phyloP scores from a whole-genome alignment of 30 jellyfish, hydroid and myxozoan species.

The Mastigias papua region DNA sequence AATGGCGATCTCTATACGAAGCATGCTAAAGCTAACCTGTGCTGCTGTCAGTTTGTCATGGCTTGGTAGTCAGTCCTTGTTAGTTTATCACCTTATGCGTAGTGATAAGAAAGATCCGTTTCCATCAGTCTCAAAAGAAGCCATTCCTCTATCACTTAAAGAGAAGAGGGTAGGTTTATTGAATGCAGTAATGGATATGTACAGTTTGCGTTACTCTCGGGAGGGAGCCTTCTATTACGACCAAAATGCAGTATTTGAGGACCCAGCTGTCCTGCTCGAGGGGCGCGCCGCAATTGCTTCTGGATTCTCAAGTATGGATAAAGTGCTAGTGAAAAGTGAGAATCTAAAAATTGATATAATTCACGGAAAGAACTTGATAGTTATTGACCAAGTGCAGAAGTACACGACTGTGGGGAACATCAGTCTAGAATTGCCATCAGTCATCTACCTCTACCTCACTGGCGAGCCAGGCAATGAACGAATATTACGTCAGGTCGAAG shows the following conservation, averaged over 20 bases:
- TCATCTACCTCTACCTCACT: constrained; percentile 29
- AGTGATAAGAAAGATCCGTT: constrained; percentile 27
- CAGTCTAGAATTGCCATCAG: constrained; percentile 42
- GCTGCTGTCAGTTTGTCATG: constrained; percentile 68
- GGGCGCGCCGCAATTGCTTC: constrained; percentile 49
- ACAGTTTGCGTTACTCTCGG: constrained; percentile 16
- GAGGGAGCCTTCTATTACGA: constrained; percentile 30
- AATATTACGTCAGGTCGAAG: constrained; percentile 48
- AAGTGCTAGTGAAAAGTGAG: constrained; percentile 34
- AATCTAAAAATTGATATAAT: constrained; percentile 25
- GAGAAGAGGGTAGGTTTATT: constrained; percentile 37
- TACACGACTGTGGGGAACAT: constrained; percentile 34
- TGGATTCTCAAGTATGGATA: constrained; percentile 34
- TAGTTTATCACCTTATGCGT: constrained; percentile 46
- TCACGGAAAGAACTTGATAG: constrained; percentile 49
- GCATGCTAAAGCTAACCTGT: constrained; percentile 40
- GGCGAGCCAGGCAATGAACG: constrained; percentile 66
- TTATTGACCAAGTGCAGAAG: constrained; percentile 46
- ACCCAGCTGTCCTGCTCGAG: constrained; percentile 45
- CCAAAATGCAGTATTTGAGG: constrained; percentile 49
- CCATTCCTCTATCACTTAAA: constrained; percentile 35
- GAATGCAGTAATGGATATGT: constrained; percentile 53
- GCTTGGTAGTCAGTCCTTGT: constrained; percentile 68
- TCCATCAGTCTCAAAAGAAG: constrained; percentile 28
- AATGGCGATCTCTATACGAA: constrained; percentile 21